These are phyloP conservation scores for Ctenosaura bakeri DNA, from an alignment of 2,797 vertebrate genomes.

Conservation along the genomic window DNA sequence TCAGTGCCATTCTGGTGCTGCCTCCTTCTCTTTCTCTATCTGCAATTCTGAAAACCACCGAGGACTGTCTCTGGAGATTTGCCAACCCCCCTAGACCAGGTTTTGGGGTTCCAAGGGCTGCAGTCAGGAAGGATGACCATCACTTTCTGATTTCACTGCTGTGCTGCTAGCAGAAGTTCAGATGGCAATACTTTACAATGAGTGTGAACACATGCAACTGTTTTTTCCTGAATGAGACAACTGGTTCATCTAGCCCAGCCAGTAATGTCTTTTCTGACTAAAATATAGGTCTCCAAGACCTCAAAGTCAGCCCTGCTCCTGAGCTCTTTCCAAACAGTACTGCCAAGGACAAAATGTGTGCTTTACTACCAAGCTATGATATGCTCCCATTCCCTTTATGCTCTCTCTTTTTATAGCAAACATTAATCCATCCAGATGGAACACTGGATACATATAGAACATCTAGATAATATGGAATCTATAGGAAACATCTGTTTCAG, in stretches of 20 bases:
- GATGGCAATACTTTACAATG: not conserved
- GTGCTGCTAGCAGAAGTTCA: no score
- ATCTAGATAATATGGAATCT: constrained; percentile 19
- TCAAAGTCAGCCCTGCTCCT: not conserved
- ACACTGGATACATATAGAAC: constrained; percentile 1
- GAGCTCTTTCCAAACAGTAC: not conserved
- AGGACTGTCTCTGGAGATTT: not conserved
- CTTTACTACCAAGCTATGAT: not conserved
- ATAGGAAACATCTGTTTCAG: constrained; percentile 5
- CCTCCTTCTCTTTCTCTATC: not conserved
- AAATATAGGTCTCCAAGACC: not conserved
- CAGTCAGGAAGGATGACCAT: no score
- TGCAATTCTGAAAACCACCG: not conserved
- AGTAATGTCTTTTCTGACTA: not conserved
- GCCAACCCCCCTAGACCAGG: not conserved
- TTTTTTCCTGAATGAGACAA: not conserved
- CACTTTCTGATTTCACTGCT: no score
- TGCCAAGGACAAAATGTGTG: not conserved
- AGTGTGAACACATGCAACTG: not conserved
- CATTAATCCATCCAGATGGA: constrained; percentile 1
- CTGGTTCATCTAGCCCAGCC: not conserved
- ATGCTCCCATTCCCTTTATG: not conserved
- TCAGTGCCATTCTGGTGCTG: not conserved
- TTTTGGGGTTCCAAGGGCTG: not conserved
- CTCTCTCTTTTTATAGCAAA: not conserved